These are phyloP conservation scores for Phortica magna DNA, from an alignment of 2,888 invertebrate genomes.

Conservation along the genomic window DNA sequence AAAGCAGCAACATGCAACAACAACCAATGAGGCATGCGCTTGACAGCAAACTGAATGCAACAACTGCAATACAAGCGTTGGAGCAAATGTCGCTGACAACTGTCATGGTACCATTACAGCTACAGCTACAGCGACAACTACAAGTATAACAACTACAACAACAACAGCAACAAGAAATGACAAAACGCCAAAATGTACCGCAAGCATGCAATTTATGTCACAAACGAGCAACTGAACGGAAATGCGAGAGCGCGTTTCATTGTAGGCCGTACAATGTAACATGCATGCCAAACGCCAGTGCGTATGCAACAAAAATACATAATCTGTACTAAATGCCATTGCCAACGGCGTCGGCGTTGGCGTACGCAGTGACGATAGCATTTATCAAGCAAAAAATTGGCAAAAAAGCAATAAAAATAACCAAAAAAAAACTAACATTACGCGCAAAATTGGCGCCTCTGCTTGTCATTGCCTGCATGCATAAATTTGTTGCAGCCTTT, in stretches of 20 bases:
- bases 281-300: slow-evolving; percentile 7
- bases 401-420: not conserved
- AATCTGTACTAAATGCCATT: slow-evolving; percentile 17
- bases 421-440: slow-evolving; percentile 8
- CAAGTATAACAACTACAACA: not conserved
- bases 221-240: slow-evolving; percentile 17
- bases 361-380: not conserved
- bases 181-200: slow-evolving; percentile 11
- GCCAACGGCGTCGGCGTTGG: slow-evolving; percentile 6
- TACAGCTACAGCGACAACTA: slow-evolving; percentile 6
- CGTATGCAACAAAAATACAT: slow-evolving; percentile 23
- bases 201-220: slow-evolving; percentile 32
- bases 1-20: slow-evolving; percentile 23
- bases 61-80: not conserved
- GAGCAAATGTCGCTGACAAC: slow-evolving; percentile 32
- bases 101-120: slow-evolving; percentile 7
- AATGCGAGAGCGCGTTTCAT: not conserved
- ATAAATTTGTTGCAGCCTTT: slow-evolving; percentile 25
- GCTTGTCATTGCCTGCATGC: slow-evolving; percentile 6
- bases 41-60: slow-evolving; percentile 12
- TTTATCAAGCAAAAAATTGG: slow-evolving; percentile 1
- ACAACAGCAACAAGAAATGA: not conserved
- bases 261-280: not conserved
- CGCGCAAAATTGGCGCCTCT: slow-evolving; percentile 29
- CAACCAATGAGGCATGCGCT: slow-evolving; percentile 13